phyloP scores from a whole-genome alignment of 2,888 invertebrate species.

The Nycteola revayana region DNA sequence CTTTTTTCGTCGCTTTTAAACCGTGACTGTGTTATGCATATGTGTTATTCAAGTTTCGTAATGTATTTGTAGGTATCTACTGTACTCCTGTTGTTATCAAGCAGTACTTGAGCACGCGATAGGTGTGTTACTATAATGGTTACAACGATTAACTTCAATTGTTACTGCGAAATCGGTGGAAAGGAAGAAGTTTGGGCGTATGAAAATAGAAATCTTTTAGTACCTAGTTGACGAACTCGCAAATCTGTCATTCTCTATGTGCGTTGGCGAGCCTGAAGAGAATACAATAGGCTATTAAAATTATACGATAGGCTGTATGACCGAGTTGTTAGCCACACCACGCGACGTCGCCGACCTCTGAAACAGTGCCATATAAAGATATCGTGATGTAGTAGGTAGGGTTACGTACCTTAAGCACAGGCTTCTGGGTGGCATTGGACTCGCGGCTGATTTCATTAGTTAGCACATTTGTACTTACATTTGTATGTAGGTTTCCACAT shows the following conservation, averaged over 20 bases:
- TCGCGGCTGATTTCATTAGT: conserved; percentile 11
- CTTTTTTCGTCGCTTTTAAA: conserved; percentile 34
- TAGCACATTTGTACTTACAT: conserved; percentile 2
- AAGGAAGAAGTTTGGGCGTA: conserved; percentile 14
- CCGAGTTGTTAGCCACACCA: conserved; percentile 44
- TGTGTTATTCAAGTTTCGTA: conserved; percentile 54
- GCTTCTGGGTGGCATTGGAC: conserved; percentile 25
- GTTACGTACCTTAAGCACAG: conserved; percentile 9
- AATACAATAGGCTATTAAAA: conserved; percentile 60
- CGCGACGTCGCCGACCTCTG: conserved; percentile 42
- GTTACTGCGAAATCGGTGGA: conserved; percentile 16
- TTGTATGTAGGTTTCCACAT: too few species aligned
- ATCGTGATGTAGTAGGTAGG: conserved; percentile 19
- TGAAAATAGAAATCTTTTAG: conserved; percentile 21
- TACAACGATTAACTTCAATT: conserved; percentile 18
- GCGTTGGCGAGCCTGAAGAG: conserved; percentile 22
- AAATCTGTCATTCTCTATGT: conserved; percentile 12
- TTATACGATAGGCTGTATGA: conserved; percentile 48
- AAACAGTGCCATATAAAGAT: conserved; percentile 23
- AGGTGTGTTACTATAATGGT: conserved; percentile 19
- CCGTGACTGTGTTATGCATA: conserved; percentile 52
- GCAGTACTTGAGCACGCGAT: conserved; percentile 31
- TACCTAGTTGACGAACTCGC: conserved; percentile 8
- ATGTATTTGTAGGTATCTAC: conserved; percentile 35
- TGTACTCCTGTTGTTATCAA: conserved; percentile 8